Evolutionary conservation across 2,888 invertebrate species (phyloP).

Genomic region (Ectropis crepuscularia): DNA sequence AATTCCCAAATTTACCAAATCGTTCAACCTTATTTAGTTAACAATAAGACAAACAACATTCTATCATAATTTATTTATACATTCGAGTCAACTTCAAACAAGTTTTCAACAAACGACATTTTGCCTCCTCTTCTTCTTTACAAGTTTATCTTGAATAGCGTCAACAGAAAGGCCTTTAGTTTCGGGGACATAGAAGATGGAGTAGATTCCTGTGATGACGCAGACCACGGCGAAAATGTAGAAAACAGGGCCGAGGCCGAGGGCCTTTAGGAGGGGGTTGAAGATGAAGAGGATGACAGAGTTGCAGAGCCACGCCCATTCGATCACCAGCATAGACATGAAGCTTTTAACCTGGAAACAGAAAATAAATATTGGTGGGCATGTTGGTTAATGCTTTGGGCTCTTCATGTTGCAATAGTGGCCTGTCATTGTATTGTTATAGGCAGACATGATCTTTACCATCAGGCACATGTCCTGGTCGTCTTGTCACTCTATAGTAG

Average conservation of each 20-base stretch:
- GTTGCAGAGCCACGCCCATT: conserved; percentile 65
- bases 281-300: conserved; percentile 63
- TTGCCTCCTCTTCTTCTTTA: conserved; percentile 36
- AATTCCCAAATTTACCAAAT: too few species aligned
- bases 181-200: conserved; percentile 56
- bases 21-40: too few species aligned
- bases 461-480: too few species aligned
- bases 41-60: too few species aligned
- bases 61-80: too few species aligned
- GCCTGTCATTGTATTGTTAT: too few species aligned
- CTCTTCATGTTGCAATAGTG: too few species aligned
- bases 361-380: neutral
- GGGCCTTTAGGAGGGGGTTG: conserved; percentile 56
- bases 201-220: conserved; percentile 52
- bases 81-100: neutral
- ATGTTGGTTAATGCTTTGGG: too few species aligned
- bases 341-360: conserved; percentile 59
- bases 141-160: conserved; percentile 54
- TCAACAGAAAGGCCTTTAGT: conserved; percentile 61
- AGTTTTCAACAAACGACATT: conserved; percentile 10
- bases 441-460: too few species aligned
- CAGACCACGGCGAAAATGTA: conserved; percentile 61
- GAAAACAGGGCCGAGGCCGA: conserved; percentile 65
- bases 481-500: too few species aligned
- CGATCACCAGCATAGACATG: conserved; percentile 58